A percentile compares a stretch with the other conserved stretches of the same genome.
These are phyloP conservation scores for Tinea trinotella DNA, from an alignment of 2,888 invertebrate genomes.

Conservation along the genomic window DNA sequence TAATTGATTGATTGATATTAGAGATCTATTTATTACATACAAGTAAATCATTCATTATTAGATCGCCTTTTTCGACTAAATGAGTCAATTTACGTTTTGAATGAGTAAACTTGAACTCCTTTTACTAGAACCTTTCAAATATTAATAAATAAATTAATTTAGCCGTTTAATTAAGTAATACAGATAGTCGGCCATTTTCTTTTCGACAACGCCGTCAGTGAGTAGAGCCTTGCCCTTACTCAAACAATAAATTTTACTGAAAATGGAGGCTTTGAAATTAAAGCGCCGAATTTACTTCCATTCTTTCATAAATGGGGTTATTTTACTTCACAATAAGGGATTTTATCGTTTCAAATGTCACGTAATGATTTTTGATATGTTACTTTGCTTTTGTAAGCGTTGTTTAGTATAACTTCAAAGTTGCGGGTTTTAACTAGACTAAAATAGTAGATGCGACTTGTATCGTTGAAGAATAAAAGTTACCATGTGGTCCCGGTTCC, in stretches of 20 bases:
- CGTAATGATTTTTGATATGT: neutral
- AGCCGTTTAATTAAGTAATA: neutral
- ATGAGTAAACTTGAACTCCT: too few relatives aligned
- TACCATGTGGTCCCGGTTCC: too few relatives aligned
- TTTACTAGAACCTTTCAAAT: neutral
- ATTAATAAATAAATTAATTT: neutral
- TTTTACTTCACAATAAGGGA: neutral
- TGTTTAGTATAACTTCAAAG: too few relatives aligned
- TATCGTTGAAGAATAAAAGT: too few relatives aligned
- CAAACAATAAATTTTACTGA: neutral
- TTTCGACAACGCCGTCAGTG: neutral
- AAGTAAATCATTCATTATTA: too few relatives aligned
- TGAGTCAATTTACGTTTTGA: too few relatives aligned
- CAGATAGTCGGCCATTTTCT: neutral
- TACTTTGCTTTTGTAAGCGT: neutral
- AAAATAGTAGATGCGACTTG: too few relatives aligned
- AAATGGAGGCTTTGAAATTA: neutral
- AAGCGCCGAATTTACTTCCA: neutral
- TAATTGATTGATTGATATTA: too few relatives aligned
- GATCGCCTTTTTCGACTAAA: too few relatives aligned
- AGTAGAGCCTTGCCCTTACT: neutral
- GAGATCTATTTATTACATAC: too few relatives aligned
- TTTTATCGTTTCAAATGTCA: neutral
- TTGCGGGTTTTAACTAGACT: too few relatives aligned
- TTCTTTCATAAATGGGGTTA: conserved; percentile 2